phyloP scores from a whole-genome alignment of 2,797 vertebrate genomes.

The Neosilurus mollespiculum region DNA sequence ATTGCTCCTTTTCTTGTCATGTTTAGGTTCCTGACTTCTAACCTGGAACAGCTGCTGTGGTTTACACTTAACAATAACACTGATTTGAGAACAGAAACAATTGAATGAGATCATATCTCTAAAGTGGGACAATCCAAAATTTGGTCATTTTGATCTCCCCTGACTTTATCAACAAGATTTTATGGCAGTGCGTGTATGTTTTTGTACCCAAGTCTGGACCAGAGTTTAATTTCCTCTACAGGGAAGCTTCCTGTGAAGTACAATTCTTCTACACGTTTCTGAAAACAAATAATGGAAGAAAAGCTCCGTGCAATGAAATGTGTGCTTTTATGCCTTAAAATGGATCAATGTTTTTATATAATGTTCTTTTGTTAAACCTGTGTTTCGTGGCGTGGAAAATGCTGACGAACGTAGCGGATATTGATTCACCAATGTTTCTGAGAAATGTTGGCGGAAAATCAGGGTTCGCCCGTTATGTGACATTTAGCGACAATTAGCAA shows the following conservation, averaged over 20 bases:
- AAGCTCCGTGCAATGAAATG: not conserved
- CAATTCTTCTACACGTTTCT: constrained; percentile 3
- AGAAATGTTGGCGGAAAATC: too few species aligned
- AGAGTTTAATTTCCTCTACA: constrained; percentile 37
- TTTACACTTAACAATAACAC: not conserved
- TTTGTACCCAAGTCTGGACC: constrained; percentile 13
- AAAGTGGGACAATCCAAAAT: constrained; percentile 18
- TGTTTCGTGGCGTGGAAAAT: too few species aligned
- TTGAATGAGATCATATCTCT: constrained; percentile 26
- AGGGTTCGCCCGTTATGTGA: too few species aligned
- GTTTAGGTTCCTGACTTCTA: constrained; percentile 58
- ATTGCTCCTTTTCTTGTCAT: constrained; percentile 12
- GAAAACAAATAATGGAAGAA: constrained; percentile 34
- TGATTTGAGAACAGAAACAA: constrained; percentile 11
- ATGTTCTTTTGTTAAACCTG: not conserved
- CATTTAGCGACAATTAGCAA: too few species aligned
- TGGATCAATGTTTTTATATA: constrained; percentile 30
- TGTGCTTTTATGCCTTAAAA: constrained; percentile 14
- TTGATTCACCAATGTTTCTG: too few species aligned
- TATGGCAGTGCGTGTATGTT: constrained; percentile 5
- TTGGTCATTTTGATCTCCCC: constrained; percentile 14
- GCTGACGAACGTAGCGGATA: too few species aligned
- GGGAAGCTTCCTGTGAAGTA: constrained; percentile 6
- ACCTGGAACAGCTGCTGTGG: not conserved
- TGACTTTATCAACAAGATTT: constrained; percentile 19